Conservation (phyloP, 1,140 invertebrate genomes). For the Brachionus asplanchnoidis region DNA sequence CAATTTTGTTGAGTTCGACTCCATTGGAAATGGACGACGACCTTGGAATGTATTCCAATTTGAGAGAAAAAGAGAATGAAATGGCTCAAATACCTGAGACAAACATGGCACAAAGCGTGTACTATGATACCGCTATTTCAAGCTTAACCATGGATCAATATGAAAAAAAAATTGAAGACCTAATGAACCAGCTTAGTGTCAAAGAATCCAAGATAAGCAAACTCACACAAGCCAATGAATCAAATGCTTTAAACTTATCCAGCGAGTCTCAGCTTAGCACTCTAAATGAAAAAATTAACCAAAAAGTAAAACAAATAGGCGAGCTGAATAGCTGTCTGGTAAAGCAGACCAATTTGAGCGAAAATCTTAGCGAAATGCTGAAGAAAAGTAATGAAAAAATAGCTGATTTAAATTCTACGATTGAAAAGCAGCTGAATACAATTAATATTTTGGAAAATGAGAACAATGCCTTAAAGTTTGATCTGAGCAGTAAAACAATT, state of each 20-base stretch:
- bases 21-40: constrained; percentile 41
- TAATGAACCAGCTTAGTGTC: neutral
- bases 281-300: neutral
- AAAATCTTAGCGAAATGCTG: constrained; percentile 13
- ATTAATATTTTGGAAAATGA: neutral
- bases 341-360: neutral
- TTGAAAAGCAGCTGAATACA: neutral
- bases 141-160: neutral
- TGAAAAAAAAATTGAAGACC: constrained; percentile 27
- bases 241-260: neutral
- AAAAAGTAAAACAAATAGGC: neutral
- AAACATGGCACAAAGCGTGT: constrained; percentile 6
- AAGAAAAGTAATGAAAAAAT: neutral
- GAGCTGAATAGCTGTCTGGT: neutral
- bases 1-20: neutral
- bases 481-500: neutral
- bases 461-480: constrained; percentile 16
- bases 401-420: neutral
- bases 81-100: neutral
- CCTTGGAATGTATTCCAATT: neutral
- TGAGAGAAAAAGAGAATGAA: neutral
- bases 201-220: neutral
- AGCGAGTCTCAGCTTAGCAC: neutral
- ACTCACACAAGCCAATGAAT: neutral
- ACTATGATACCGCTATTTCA: constrained; percentile 15